Percentiles rank a stretch among this genome's conserved stretches.
These are phyloP conservation scores for Coregonus sp. DNA, from an alignment of 2,797 vertebrate species.

Conservation along the genomic window DNA sequence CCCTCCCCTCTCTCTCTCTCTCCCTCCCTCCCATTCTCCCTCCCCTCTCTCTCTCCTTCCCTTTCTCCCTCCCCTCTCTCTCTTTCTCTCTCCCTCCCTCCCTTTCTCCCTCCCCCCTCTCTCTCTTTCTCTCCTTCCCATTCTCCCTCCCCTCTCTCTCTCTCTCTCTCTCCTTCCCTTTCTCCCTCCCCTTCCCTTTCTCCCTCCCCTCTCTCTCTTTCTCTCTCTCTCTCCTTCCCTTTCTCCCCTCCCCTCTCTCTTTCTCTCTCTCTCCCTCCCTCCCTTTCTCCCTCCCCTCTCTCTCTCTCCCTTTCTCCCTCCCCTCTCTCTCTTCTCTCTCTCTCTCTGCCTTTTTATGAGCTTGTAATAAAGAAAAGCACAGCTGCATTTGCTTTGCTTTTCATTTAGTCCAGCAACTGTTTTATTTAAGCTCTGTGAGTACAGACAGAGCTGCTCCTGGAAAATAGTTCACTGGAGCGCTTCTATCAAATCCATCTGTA, in stretches of 20 bases:
- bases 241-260: too few relatives aligned
- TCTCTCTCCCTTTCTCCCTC: too few relatives aligned
- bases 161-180: too few relatives aligned
- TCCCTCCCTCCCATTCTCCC: constrained; percentile 18
- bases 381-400: constrained; percentile 34
- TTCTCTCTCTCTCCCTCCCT: too few relatives aligned
- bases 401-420: constrained; percentile 32
- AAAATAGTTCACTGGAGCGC: constrained; percentile 22
- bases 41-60: too few relatives aligned
- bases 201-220: too few relatives aligned
- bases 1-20: constrained; percentile 29
- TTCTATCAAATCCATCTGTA: constrained; percentile 30
- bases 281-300: too few relatives aligned
- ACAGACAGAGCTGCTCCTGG: constrained; percentile 31
- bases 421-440: constrained; percentile 38
- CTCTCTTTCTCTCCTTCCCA: too few relatives aligned
- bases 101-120: constrained; percentile 15
- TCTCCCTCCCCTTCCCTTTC: too few relatives aligned
- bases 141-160: too few relatives aligned
- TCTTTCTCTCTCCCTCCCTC: not conserved
- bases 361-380: constrained; percentile 41
- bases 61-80: not conserved
- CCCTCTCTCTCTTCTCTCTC: not conserved
- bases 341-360: constrained; percentile 10
- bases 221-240: too few relatives aligned